Conservation (phyloP, 2,113 vertebrate genomes). For the Mesembrinibis cayennensis region DNA sequence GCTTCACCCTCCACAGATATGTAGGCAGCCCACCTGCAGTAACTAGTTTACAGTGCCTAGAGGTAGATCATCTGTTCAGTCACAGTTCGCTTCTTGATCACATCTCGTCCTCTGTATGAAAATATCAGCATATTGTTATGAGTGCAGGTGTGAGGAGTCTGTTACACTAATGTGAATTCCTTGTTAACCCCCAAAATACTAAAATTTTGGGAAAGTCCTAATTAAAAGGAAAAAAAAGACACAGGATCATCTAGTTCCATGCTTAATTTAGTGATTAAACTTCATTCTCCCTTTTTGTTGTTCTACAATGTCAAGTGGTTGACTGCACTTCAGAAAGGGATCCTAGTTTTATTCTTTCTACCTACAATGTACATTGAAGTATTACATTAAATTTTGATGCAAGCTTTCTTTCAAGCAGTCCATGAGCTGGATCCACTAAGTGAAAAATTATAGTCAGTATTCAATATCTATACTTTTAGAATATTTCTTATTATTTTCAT, state of each 20-base stretch:
- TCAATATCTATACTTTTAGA: background rate
- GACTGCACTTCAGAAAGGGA: background rate
- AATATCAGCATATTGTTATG: rapidly evolving
- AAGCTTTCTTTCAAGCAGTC: background rate
- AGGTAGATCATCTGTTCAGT: background rate
- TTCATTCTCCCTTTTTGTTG: background rate
- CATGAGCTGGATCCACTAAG: background rate
- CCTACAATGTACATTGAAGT: background rate
- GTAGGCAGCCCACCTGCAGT: background rate
- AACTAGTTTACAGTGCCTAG: background rate
- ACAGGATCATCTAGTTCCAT: background rate
- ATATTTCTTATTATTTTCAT: background rate
- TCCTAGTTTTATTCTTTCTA: background rate
- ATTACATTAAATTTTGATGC: background rate
- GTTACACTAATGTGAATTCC: background rate
- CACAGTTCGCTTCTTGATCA: background rate
- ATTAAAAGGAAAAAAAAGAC: background rate
- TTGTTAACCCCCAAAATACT: background rate
- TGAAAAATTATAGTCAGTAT: background rate
- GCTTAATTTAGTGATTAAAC: background rate
- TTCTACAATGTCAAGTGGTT: background rate
- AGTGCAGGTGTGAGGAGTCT: background rate
- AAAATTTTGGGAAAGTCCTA: background rate
- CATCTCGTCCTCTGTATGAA: background rate
- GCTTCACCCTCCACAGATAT: background rate